Percentiles rank a stretch among this genome's conserved stretches.
phyloP scores from a whole-genome alignment of 2,113 vertebrate genomes.

The Pterocles orientalis region DNA sequence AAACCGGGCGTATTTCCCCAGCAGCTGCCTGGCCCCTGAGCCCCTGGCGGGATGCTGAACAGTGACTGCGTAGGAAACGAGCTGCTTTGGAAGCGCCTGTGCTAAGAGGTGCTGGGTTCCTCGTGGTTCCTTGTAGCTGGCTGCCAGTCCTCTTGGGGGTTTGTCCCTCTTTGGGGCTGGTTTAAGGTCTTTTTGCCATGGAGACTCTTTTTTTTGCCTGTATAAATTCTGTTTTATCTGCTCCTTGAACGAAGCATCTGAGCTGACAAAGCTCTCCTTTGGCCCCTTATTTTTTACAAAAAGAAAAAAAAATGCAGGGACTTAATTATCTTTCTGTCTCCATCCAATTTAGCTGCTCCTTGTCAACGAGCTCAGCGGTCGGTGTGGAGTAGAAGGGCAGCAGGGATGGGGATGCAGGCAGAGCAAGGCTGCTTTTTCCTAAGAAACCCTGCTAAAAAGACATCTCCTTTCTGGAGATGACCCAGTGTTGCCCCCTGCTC shows the following conservation, averaged over 20 bases:
- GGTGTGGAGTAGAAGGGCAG: background rate
- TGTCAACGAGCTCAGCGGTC: rapidly evolving
- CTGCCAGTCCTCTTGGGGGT: background rate
- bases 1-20: rapidly evolving
- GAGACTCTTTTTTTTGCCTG: background rate
- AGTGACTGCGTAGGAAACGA: background rate
- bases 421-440: background rate
- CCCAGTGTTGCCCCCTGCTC: background rate
- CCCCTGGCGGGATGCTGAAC: background rate
- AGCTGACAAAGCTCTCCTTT: background rate
- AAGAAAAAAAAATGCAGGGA: background rate
- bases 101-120: background rate
- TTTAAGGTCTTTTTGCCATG: background rate
- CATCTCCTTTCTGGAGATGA: background rate
- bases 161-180: background rate
- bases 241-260: background rate
- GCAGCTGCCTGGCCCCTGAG: background rate
- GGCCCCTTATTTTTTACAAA: background rate
- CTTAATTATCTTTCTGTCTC: background rate
- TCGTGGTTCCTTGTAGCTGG: rapidly evolving
- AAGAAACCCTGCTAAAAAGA: background rate
- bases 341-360: background rate
- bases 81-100: rapidly evolving
- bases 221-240: background rate
- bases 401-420: background rate